Evolutionary conservation across 2,888 invertebrate genomes (phyloP).

Genomic region (Archips xylosteana): DNA sequence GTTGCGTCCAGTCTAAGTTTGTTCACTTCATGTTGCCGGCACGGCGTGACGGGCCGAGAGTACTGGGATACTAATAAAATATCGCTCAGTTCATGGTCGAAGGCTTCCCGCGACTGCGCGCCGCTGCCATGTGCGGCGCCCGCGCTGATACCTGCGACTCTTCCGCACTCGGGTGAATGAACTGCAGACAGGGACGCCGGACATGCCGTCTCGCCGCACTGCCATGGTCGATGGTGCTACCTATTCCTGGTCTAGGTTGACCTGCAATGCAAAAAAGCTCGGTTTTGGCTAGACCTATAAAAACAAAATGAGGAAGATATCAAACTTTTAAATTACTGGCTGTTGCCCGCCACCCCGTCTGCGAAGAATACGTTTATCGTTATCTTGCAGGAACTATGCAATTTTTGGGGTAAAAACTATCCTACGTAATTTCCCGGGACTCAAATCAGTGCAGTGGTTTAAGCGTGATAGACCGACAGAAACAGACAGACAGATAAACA

Average conservation of each 20-base stretch:
- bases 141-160: constrained; percentile 74
- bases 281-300: background rate
- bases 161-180: constrained; percentile 84
- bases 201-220: constrained; percentile 54
- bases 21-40: constrained; percentile 57
- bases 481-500: too few relatives aligned
- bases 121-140: constrained; percentile 65
- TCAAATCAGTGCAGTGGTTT: too few relatives aligned
- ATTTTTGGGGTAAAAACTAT: too few relatives aligned
- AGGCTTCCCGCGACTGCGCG: constrained; percentile 77
- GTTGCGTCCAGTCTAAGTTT: constrained; percentile 79
- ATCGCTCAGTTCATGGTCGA: constrained; percentile 80
- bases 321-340: too few relatives aligned
- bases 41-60: constrained; percentile 77
- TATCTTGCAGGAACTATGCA: too few relatives aligned
- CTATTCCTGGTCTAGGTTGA: constrained; percentile 69
- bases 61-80: constrained; percentile 83
- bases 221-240: constrained; percentile 78
- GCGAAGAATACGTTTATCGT: too few relatives aligned
- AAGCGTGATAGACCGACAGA: too few relatives aligned
- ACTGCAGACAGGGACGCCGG: constrained; percentile 73
- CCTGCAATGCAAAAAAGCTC: constrained; percentile 69
- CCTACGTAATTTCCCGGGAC: too few relatives aligned
- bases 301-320: too few relatives aligned
- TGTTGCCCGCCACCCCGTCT: too few relatives aligned